phyloP scores from a whole-genome alignment of 1,140 invertebrate genomes.

The Tyrophagus putrescentiae region DNA sequence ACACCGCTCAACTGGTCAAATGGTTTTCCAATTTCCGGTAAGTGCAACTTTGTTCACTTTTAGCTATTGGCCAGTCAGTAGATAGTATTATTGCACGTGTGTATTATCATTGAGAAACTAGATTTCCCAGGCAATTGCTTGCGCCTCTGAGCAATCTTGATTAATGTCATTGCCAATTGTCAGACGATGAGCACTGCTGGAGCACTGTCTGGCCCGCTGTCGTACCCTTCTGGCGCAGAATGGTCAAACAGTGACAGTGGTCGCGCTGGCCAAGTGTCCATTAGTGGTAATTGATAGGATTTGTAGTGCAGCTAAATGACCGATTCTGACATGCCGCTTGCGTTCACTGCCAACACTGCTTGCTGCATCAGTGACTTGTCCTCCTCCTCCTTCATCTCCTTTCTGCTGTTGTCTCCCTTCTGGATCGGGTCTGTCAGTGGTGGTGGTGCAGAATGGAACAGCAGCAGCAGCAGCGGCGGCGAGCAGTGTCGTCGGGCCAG shows the following conservation, averaged over 20 bases:
- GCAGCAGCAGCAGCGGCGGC: too few relatives aligned
- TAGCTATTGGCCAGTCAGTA: too few relatives aligned
- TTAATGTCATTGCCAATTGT: too few relatives aligned
- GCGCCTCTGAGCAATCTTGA: too few relatives aligned
- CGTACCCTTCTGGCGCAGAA: too few relatives aligned
- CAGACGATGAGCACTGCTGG: too few relatives aligned
- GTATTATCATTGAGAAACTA: too few relatives aligned
- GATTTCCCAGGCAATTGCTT: too few relatives aligned
- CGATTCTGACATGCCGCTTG: neutral
- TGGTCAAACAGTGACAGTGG: neutral
- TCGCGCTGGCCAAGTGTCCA: neutral
- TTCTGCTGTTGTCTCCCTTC: neutral
- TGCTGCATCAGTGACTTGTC: neutral
- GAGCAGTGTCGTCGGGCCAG: slow-evolving; percentile 2
- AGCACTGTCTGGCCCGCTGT: too few relatives aligned
- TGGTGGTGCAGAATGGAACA: slow-evolving; percentile 1
- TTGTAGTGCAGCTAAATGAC: neutral
- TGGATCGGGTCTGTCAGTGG: neutral
- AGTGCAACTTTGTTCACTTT: slow-evolving; percentile 36
- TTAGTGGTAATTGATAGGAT: slow-evolving; percentile 13
- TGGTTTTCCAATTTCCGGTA: slow-evolving; percentile 99
- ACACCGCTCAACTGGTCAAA: slow-evolving; percentile 99
- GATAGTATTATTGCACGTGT: too few relatives aligned
- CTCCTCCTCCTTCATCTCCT: neutral
- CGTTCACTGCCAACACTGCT: too few relatives aligned